A percentile compares a stretch with the other conserved stretches of the same genome.
Conservation (phyloP, 1,140 invertebrate genomes). For the Calliphora vicina region DNA sequence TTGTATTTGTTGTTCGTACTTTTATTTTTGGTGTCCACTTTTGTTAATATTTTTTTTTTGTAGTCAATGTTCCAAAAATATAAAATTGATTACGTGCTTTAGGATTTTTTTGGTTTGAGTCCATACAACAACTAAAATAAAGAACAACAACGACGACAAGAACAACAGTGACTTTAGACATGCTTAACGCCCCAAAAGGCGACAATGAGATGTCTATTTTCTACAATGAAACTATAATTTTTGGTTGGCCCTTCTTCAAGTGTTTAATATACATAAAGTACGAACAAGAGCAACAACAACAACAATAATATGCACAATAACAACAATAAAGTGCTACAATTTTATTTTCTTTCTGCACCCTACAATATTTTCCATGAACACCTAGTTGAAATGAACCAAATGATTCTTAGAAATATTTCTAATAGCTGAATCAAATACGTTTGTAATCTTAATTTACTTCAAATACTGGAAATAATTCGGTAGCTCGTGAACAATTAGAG, state of each 20-base stretch:
- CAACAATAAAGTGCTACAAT: conserved; percentile 7
- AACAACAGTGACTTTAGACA: conserved; percentile 50
- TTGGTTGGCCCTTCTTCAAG: conserved; percentile 16
- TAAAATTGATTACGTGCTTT: conserved; percentile 36
- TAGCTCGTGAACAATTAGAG: no score
- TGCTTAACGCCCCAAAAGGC: conserved; percentile 49
- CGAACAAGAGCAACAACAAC: not conserved
- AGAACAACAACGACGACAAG: conserved; percentile 28
- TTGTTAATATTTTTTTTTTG: conserved; percentile 29
- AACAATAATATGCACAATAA: not conserved
- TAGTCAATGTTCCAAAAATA: not conserved
- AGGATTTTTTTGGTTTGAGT: conserved; percentile 35
- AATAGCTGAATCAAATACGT: no score
- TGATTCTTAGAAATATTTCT: no score
- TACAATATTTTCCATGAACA: not conserved
- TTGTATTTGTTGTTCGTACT: not conserved
- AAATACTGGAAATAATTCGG: no score
- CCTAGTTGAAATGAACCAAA: no score
- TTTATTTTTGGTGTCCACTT: conserved; percentile 15
- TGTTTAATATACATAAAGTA: conserved; percentile 1
- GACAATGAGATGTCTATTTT: conserved; percentile 62
- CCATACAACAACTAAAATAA: conserved; percentile 31
- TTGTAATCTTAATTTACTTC: no score
- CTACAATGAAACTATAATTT: conserved; percentile 31
- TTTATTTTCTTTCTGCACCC: not conserved